phyloP scores from a whole-genome alignment of 2,113 vertebrate genomes.

The Salvelinus fontinalis region DNA sequence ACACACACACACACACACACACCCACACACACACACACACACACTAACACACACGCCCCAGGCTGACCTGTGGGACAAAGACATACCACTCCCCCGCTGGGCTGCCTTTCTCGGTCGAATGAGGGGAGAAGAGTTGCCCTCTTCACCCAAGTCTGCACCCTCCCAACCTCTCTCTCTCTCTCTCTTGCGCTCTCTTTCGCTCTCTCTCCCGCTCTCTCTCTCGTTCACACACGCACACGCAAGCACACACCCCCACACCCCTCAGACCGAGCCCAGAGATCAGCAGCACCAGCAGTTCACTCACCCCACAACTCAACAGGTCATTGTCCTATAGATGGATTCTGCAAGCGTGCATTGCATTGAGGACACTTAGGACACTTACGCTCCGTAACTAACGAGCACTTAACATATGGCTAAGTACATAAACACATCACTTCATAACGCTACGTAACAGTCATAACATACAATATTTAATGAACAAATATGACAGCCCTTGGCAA shows the following conservation, averaged over 20 bases:
- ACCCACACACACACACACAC: slow-evolving; percentile 28
- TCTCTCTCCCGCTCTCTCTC: not conserved
- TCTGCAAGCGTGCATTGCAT: not conserved
- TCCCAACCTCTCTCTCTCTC: not conserved
- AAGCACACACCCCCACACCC: not conserved
- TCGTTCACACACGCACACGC: not conserved
- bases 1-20: slow-evolving; percentile 5
- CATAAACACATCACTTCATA: no score
- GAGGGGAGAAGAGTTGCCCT: slow-evolving; percentile 8
- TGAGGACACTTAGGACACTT: not conserved
- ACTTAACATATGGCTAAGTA: no score
- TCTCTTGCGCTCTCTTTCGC: not conserved
- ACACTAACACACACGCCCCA: slow-evolving; percentile 4
- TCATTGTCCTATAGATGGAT: not conserved
- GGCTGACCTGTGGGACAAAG: slow-evolving; percentile 17
- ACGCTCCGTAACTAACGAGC: not conserved
- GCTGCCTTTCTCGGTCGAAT: slow-evolving; percentile 6
- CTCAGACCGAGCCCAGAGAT: not conserved
- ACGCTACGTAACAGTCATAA: no score
- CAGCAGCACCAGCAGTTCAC: not conserved
- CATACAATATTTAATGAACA: no score
- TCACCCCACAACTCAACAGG: not conserved
- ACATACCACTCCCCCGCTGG: slow-evolving; percentile 23
- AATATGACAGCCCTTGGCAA: no score
- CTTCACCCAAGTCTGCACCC: slow-evolving; percentile 11